These are phyloP conservation scores for Lamellibrachia satsuma DNA, from an alignment of 2,888 invertebrate species.

Conservation along the genomic window DNA sequence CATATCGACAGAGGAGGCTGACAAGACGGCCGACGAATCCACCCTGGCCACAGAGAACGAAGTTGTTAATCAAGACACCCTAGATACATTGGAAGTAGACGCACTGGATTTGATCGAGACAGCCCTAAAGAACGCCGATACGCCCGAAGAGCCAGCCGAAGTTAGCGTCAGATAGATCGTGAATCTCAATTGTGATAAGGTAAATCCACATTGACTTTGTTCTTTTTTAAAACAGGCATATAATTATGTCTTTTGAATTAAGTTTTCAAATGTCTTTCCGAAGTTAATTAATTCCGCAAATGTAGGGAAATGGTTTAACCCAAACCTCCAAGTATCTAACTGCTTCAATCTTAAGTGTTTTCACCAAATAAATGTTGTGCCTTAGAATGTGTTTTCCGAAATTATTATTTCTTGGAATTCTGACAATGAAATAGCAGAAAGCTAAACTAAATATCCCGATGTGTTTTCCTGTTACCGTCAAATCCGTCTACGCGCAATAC, in stretches of 20 bases:
- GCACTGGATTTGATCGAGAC: neutral
- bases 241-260: neutral
- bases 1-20: neutral
- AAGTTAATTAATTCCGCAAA: neutral
- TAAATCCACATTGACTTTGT: neutral
- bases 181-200: neutral
- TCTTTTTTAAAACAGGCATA: neutral
- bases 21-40: neutral
- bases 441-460: neutral
- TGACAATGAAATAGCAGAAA: neutral
- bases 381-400: neutral
- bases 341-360: neutral
- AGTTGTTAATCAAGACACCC: neutral
- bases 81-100: neutral
- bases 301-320: neutral
- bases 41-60: neutral
- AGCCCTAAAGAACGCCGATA: neutral
- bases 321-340: neutral
- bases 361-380: neutral
- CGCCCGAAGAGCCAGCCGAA: neutral
- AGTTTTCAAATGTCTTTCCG: neutral
- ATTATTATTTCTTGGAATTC: neutral
- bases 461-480: neutral
- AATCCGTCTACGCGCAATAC: neutral
- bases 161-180: neutral